phyloP scores from a whole-genome alignment of 2,888 invertebrate species.

The Heliconius sara region DNA sequence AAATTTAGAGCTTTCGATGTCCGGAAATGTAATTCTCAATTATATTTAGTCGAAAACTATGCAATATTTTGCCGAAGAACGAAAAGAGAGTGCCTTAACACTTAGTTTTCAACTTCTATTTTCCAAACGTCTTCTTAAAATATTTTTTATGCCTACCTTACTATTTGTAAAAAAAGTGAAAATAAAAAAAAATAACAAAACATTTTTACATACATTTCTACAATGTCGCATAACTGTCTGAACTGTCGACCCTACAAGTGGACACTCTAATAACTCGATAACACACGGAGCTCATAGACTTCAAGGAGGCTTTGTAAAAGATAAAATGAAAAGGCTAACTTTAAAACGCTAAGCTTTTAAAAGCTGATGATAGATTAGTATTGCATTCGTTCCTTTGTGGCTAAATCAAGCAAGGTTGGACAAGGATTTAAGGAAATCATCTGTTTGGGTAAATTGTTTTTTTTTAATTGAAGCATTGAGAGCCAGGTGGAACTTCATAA shows the following conservation, averaged over 20 bases:
- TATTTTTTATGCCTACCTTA: too few species aligned
- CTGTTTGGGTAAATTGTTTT: neutral
- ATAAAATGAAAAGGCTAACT: slow-evolving; percentile 31
- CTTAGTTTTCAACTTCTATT: too few species aligned
- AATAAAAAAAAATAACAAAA: neutral
- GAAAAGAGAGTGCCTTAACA: too few species aligned
- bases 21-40: too few species aligned
- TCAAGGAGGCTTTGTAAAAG: slow-evolving; percentile 29
- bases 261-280: slow-evolving; percentile 30
- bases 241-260: slow-evolving; percentile 30
- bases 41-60: too few species aligned
- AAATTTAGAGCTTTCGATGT: too few species aligned
- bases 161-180: too few species aligned
- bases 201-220: neutral
- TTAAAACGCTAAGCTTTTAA: slow-evolving; percentile 30
- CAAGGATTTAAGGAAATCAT: slow-evolving; percentile 8
- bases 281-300: slow-evolving; percentile 28
- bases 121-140: too few species aligned
- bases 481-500: too few species aligned
- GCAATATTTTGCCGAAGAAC: too few species aligned
- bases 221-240: slow-evolving; percentile 24
- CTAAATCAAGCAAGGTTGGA: neutral
- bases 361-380: slow-evolving; percentile 30
- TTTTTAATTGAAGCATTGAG: neutral
- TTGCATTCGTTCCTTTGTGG: slow-evolving; percentile 21